These are phyloP conservation scores for Drosophila prolongata DNA, from an alignment of 2,888 invertebrate genomes.

Conservation along the genomic window DNA sequence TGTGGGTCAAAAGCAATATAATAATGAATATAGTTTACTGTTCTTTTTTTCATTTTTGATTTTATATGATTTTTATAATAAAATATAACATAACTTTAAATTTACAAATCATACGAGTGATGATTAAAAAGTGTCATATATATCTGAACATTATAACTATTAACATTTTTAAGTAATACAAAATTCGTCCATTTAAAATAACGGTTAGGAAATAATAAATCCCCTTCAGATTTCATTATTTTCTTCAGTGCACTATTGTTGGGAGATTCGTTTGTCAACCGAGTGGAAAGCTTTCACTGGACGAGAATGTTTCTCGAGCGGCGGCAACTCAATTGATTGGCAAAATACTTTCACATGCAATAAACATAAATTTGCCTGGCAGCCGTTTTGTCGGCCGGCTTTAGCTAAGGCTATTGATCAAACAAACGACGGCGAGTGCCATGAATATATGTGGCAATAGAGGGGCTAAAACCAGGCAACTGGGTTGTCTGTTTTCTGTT, in stretches of 20 bases:
- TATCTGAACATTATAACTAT: no score
- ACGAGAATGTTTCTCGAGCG: slow-evolving; percentile 60
- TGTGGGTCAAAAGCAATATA: no score
- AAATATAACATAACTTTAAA: no score
- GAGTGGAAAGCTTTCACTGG: slow-evolving; percentile 65
- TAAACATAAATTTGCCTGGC: slow-evolving; percentile 44
- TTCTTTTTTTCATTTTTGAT: no score
- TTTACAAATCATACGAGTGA: no score
- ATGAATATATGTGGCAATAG: slow-evolving; percentile 9
- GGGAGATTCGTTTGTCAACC: slow-evolving; percentile 55
- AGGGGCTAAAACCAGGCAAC: slow-evolving; percentile 47
- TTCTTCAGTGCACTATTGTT: slow-evolving; percentile 7
- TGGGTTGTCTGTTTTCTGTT: slow-evolving; percentile 48
- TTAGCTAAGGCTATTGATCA: slow-evolving; percentile 58
- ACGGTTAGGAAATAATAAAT: neutral
- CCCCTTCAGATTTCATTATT: neutral
- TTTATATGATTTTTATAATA: no score
- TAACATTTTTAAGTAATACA: no score
- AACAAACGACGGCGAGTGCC: slow-evolving; percentile 50
- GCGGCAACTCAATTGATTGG: slow-evolving; percentile 48
- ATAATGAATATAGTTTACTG: no score
- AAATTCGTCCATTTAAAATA: no score
- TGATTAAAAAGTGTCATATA: no score
- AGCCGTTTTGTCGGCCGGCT: slow-evolving; percentile 24
- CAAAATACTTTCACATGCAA: slow-evolving; percentile 71